Evolutionary conservation across 2,888 invertebrate species (phyloP), one percentile per base, ranked within the genome.

Genomic region (Linnaemya vulpina): DNA sequence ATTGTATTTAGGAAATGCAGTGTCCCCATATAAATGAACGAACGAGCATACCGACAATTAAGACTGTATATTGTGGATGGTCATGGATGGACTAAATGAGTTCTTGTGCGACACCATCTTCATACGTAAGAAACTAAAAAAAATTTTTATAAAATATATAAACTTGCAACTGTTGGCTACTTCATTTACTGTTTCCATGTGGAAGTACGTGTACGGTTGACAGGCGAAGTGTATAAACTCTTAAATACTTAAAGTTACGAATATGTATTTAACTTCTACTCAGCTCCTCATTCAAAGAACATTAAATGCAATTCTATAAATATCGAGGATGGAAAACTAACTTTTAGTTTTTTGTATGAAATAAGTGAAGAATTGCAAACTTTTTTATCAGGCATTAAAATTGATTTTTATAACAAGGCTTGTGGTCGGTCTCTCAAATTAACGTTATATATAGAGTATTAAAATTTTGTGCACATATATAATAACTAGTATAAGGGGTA

Each of bases 1-100:
- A 74, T 73, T 74, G 53, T 30, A 22, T 78, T 82, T 75, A 78
- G 82, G 85, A 82, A 82, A 78, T 82, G 74, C 60, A 43, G 65
- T 78, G 63, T 75, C 75, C 82, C 71, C 70, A 68, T n/a, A 60
- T 15, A 30, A 73, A 53, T 15, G 17, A 49, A 51, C 20, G 25
- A 20, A 43, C 62, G 5, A 13, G n/a, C 13, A 43, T 15, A 9
- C 30, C 20, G 25, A 43, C 51, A 78, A 71, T 78, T 62, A 77
- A 68, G 10, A 40, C 17, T 65, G 22, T 40, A 46, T 46, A 38
- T 79, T 80, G 65, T 65, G n/a, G 76, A 51, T 80, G 75, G 79
- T 67, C 84, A 76, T 75, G 60, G 60, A 53, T 77, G 46, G 67
- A 63, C 55, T 70, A 51, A 75, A 75, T 75, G 62, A 67, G 51